Base-by-base conservation (phyloP, 2,888 invertebrate genomes). In the Sphaerolaimus hirsutus region DNA sequence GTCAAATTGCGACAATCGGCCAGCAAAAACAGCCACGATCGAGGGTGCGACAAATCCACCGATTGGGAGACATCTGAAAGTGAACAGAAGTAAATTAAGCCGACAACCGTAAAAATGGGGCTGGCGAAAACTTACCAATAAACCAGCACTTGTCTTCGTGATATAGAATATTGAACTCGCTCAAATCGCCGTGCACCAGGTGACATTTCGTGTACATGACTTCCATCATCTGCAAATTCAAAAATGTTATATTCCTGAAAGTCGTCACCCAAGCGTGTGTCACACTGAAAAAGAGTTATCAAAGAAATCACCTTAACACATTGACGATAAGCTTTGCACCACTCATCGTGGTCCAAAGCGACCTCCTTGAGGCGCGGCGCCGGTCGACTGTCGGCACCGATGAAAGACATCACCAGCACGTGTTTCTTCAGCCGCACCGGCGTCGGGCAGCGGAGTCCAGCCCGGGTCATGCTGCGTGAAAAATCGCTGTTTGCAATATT, bases 21-120 rank as follows among this genome's bases (percentile, higher is more conserved):
- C 43, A 67, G 64, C 21, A 75, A 62, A 57, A 73, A 75, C 48
- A 70, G 68, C 48, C 71, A 56, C 22, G 72, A 71, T 45, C 65
- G 58, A 1, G 73, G 72, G 58, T 75, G 74, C 22, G 66, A 66
- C 1, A 66, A 59, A 50, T 74, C 73, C 21, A 75, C 73, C 1
- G 74, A 65, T 55, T 75, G 74, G 24, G 72, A 70, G 2, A 75
- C 73, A 59, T 75, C 75, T n/a, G n/a, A n/a, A n/a, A n/a, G n/a
- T n/a, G n/a, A n/a, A n/a, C n/a, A n/a, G n/a, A n/a, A n/a, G n/a
- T n/a, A n/a, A n/a, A n/a, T n/a, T n/a, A n/a, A n/a, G n/a, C n/a
- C n/a, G n/a, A n/a, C n/a, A n/a, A n/a, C n/a, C n/a, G n/a, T n/a
- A n/a, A n/a, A n/a, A n/a, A n/a, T n/a, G n/a, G n/a, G n/a, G n/a